A percentile compares a stretch with the other conserved stretches of the same genome.
These are phyloP conservation scores for Drosophila siamana DNA, from an alignment of 2,888 invertebrate species.

Conservation along the genomic window DNA sequence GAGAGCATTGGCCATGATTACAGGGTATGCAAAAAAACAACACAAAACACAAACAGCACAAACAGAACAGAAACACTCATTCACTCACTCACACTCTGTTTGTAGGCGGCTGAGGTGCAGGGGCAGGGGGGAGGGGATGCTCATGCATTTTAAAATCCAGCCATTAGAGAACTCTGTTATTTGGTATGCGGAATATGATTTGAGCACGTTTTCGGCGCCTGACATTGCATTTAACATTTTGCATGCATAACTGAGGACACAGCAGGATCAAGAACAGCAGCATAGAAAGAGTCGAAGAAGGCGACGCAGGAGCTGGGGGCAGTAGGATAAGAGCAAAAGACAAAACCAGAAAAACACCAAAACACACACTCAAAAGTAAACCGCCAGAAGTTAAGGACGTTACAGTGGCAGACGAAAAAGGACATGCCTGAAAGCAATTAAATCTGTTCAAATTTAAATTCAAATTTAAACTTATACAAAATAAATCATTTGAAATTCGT, in stretches of 20 bases:
- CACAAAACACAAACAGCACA: slow-evolving; percentile 23
- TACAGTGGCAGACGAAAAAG: background rate
- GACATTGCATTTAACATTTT: slow-evolving; percentile 76
- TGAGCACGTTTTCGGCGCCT: slow-evolving; percentile 56
- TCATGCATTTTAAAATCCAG: slow-evolving; percentile 77
- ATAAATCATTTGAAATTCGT: slow-evolving; percentile 49
- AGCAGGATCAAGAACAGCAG: slow-evolving; percentile 8
- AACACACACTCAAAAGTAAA: slow-evolving; percentile 29
- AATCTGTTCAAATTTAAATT: slow-evolving; percentile 38
- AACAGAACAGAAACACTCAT: slow-evolving; percentile 24
- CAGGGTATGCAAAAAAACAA: slow-evolving; percentile 17
- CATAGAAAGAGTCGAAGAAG: background rate
- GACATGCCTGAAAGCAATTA: slow-evolving; percentile 53
- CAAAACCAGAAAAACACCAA: slow-evolving; percentile 18
- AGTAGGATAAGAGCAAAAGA: slow-evolving; percentile 3
- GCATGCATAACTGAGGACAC: slow-evolving; percentile 49
- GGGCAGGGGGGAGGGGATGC: slow-evolving; percentile 22
- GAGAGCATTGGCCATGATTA: background rate
- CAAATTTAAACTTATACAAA: slow-evolving; percentile 29
- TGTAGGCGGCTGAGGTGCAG: background rate
- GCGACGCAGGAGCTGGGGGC: background rate
- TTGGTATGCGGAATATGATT: slow-evolving; percentile 77
- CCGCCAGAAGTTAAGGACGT: slow-evolving; percentile 36
- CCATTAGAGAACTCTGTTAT: slow-evolving; percentile 73
- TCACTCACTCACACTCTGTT: slow-evolving; percentile 20